Conservation (phyloP, 2,113 vertebrate genomes). For the Fregata magnificens region DNA sequence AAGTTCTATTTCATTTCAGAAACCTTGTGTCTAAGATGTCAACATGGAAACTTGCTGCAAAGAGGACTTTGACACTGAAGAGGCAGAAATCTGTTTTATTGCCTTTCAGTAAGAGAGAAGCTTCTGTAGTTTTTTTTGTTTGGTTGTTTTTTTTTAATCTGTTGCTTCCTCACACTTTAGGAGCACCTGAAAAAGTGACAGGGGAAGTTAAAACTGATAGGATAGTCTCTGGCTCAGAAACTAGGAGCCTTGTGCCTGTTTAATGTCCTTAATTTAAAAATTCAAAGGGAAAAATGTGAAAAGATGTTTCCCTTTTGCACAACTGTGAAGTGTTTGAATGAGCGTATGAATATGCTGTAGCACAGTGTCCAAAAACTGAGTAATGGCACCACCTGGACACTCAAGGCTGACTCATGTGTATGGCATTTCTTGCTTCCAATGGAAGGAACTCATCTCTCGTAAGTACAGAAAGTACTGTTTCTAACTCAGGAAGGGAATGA, state of each 20-base stretch:
- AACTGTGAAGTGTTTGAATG: slow-evolving; percentile 1
- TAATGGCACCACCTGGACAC: slow-evolving; percentile 76
- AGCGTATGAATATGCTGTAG: slow-evolving; percentile 53
- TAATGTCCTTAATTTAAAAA: background rate
- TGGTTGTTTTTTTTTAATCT: background rate
- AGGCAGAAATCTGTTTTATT: background rate
- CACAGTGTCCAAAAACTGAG: slow-evolving; percentile 62
- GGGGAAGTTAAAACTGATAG: background rate
- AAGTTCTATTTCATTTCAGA: background rate
- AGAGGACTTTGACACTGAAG: background rate
- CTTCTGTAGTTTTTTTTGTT: background rate
- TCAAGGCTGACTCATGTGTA: slow-evolving; percentile 71
- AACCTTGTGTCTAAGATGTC: background rate
- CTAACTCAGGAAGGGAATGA: slow-evolving; percentile 66
- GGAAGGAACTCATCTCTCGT: slow-evolving; percentile 60
- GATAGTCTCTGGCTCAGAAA: background rate
- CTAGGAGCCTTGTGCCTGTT: background rate
- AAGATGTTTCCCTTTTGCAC: slow-evolving; percentile 20
- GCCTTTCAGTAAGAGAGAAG: background rate
- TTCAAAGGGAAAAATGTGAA: background rate
- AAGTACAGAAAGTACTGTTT: slow-evolving; percentile 77
- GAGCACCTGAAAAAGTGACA: background rate
- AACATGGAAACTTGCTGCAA: background rate
- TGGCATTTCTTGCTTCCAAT: slow-evolving; percentile 66
- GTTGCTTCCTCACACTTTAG: background rate